Evolutionary conservation across 1,140 invertebrate species (phyloP), one percentile per base, ranked within the genome.

Genomic region (Danaus melanippus): DNA sequence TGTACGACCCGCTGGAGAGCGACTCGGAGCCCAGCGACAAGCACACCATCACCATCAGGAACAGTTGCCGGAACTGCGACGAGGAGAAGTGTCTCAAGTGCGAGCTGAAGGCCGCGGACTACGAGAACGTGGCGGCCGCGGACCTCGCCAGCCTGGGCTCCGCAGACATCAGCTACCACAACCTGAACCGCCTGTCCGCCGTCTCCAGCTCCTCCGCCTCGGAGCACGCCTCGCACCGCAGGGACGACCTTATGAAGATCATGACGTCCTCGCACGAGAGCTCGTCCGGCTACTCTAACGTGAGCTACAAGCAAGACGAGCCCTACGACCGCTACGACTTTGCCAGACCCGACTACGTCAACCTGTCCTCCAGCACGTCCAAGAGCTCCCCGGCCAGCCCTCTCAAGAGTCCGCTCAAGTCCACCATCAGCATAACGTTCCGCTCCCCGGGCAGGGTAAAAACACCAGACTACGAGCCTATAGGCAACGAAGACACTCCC

Each of bases 401-500:
- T 1, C 78, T 86, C 7, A 86, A 86, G 62, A 89, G 88, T 55
- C 89, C 89, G 0, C 72, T 90, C n/a, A 89, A 89, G 69, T 91
- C 90, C 0, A 92, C 91, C 0, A 92, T 92, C 8, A 92, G 89
- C 75, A 92, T 92, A n/a, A 91, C 90, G 2, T 92, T 91, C 62
- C 86, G 89, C 62, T 90, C 89, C 1, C 89, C 89, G 0, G 84
- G 80, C 1, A 89, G 84, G 48, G 64, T 64, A 2, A 89, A 86
- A 70, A 73, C 76, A 1, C 61, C 64, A 6, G 73, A 83, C 55
- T 77, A 76, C 10, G 79, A 79, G 50, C 62, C 58, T 7, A 71
- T 75, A 45, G 67, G 67, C 8, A 71, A 76, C 44, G 60, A 58
- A 42, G 76, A 80, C 3, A 83, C 78, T 0, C 78, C 81, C 0